These are phyloP conservation scores for Bos javanicus DNA, from an alignment of 2,113 vertebrate genomes.

Conservation along the genomic window DNA sequence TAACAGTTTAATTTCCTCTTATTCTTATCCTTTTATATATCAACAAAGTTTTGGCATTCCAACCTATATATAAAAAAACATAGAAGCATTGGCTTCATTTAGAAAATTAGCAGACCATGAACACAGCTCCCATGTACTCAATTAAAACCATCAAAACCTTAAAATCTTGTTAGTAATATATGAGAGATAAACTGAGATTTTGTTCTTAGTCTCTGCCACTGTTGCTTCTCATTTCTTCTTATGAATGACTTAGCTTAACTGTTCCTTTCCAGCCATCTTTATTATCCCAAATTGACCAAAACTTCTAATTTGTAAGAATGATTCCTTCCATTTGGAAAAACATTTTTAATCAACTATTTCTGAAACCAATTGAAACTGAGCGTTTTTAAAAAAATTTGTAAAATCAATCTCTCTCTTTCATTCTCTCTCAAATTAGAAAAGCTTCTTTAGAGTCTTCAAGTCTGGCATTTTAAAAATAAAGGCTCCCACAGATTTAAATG, in stretches of 20 bases:
- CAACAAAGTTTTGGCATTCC: background rate
- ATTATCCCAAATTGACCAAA: background rate
- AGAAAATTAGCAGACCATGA: background rate
- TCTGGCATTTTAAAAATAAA: background rate
- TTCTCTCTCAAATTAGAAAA: background rate
- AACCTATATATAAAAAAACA: background rate
- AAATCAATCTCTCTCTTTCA: background rate
- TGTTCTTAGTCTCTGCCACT: background rate
- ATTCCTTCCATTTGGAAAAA: background rate
- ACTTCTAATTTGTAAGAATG: background rate
- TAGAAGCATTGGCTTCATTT: background rate
- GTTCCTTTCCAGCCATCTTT: background rate
- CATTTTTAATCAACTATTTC: background rate
- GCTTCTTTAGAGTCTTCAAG: background rate
- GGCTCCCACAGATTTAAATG: background rate
- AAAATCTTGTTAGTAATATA: background rate
- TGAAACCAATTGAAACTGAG: background rate
- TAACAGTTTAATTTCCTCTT: background rate
- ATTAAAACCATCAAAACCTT: background rate
- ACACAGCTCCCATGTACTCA: background rate
- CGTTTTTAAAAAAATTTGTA: background rate
- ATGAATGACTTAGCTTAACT: background rate
- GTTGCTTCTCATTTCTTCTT: background rate
- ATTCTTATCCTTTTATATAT: background rate
- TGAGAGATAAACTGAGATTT: background rate